A percentile compares a stretch with the other conserved stretches of the same genome.
Evolutionary conservation across 2,888 invertebrate species (phyloP).

Genomic region (Pyrocoelia pectoralis): DNA sequence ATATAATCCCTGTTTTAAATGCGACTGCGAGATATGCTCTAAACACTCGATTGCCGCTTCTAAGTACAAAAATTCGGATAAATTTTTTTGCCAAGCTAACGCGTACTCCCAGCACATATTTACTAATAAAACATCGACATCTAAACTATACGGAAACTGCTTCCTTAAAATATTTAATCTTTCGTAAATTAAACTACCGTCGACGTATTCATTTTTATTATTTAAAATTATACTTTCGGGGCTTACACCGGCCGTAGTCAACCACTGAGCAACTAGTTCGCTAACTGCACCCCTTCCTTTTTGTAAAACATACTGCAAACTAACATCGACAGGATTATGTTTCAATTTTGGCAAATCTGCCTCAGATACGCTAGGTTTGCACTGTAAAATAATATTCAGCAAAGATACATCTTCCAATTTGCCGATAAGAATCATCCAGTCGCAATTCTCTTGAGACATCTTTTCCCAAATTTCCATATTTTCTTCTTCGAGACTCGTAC

Average conservation of each 20-base stretch:
- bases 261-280: slow-evolving; percentile 88
- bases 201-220: slow-evolving; percentile 17
- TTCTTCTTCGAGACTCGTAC: slow-evolving; percentile 52
- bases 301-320: slow-evolving; percentile 71
- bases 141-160: slow-evolving; percentile 88
- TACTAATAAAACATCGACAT: slow-evolving; percentile 78
- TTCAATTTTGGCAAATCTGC: slow-evolving; percentile 64
- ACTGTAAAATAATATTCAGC: slow-evolving; percentile 73
- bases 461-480: slow-evolving; percentile 76
- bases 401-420: slow-evolving; percentile 90
- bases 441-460: slow-evolving; percentile 83
- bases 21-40: slow-evolving; percentile 69
- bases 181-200: slow-evolving; percentile 63
- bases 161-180: slow-evolving; percentile 71
- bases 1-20: slow-evolving; percentile 81
- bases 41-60: slow-evolving; percentile 77
- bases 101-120: slow-evolving; percentile 94
- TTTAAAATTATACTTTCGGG: slow-evolving; percentile 69
- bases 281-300: slow-evolving; percentile 84
- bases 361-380: slow-evolving; percentile 58
- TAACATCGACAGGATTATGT: slow-evolving; percentile 67
- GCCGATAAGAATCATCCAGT: slow-evolving; percentile 86
- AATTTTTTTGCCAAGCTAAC: slow-evolving; percentile 84
- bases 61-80: slow-evolving; percentile 70
- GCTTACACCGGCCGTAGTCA: slow-evolving; percentile 75